phyloP scores from a whole-genome alignment of 2,113 vertebrate species.

The Anser brachyrhynchus region DNA sequence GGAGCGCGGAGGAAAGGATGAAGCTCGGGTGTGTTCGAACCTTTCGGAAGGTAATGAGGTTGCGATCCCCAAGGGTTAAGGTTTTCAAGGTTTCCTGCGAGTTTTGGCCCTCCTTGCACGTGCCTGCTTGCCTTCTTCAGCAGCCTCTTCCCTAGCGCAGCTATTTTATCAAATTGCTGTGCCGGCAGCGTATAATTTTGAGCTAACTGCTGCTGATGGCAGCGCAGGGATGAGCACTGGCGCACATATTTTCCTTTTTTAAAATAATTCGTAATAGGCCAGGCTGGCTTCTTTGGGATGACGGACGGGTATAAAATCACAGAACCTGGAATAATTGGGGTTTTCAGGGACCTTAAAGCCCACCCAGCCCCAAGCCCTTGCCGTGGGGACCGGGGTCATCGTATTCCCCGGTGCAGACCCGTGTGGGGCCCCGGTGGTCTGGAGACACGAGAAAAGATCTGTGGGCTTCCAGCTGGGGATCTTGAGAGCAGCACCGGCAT shows the following conservation, averaged over 20 bases:
- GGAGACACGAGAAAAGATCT: background rate
- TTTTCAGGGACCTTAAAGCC: background rate
- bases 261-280: background rate
- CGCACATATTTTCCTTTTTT: background rate
- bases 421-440: background rate
- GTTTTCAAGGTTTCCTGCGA: background rate
- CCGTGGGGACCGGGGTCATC: accelerated
- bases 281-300: background rate
- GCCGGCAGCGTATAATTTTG: background rate
- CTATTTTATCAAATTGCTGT: background rate
- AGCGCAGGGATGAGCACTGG: background rate
- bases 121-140: background rate
- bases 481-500: background rate
- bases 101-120: background rate
- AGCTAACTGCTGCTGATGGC: background rate
- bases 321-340: background rate
- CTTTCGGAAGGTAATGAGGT: background rate
- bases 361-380: too few species aligned
- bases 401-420: background rate
- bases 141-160: background rate
- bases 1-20: background rate
- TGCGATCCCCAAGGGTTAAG: background rate
- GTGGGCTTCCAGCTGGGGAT: background rate
- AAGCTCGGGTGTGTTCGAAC: background rate
- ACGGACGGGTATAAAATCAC: background rate